Base-by-base conservation (phyloP, 2,888 invertebrate species). In the Rosalia funebris region DNA sequence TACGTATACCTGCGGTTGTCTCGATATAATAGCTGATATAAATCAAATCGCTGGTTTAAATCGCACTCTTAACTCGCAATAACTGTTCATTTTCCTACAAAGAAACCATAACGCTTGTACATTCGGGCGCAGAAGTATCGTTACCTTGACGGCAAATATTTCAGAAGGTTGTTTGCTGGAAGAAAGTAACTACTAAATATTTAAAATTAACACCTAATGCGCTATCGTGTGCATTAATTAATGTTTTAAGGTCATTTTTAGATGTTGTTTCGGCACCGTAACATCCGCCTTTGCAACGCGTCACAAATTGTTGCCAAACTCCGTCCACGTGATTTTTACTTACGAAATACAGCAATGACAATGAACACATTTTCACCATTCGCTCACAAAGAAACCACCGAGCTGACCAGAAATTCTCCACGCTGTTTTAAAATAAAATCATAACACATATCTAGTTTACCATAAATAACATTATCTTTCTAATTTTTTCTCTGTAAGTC, bases 31-130 rank as follows among this genome's bases (percentile, higher is more conserved):
- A 42, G 19, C 17, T 12, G 44, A 44, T 44, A 25, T 44, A 44
- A 44, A 44, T 44, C 44, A 44, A 44, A 44, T 25, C 20, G 12
- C 25, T 12, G 25, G 1, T 20, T 44, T 16, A 44, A 44, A 25
- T 44, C 14, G 20, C 11, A 25, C 11, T 25, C n/a, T 44, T 44
- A 44, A 44, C 20, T 34, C 11, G 19, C 11, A 12, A 14, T 44
- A 44, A 44, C 44, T 25, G 44, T 44, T 44, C 44, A 44, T 44
- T 44, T 25, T 44, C 20, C 12, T 20, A 14, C 25, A 44, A 44
- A 19, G 19, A 44, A 20, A 44, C 20, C 5, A 12, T 44, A 20
- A 9, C 3, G 25, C 20, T 44, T 10, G 12, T 44, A 44, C 25
- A 44, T 14, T 44, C 44, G 11, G 44, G 20, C 20, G 25, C 25